These are phyloP conservation scores for Megalonaias nervosa DNA, from an alignment of 1,140 invertebrate species.

Conservation along the genomic window DNA sequence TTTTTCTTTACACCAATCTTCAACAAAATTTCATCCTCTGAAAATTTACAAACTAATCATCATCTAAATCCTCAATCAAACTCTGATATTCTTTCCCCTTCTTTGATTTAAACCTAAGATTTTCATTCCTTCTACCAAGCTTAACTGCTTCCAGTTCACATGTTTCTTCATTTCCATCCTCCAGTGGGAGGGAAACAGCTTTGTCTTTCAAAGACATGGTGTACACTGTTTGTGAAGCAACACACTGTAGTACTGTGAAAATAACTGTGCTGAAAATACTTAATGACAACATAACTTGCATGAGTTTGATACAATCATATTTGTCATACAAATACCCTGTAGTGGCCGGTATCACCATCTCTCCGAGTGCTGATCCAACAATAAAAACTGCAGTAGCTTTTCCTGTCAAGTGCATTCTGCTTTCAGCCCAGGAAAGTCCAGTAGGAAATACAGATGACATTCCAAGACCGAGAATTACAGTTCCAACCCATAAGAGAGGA, in stretches of 20 bases:
- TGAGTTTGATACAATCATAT: conserved; percentile 62
- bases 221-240: conserved; percentile 42
- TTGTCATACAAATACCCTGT: conserved; percentile 66
- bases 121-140: too few relatives aligned
- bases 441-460: conserved; percentile 74
- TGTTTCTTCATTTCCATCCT: conserved; percentile 2
- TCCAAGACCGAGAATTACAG: conserved; percentile 69
- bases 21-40: too few relatives aligned
- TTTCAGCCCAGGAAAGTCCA: conserved; percentile 72
- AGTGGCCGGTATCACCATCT: conserved; percentile 70
- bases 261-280: conserved; percentile 49
- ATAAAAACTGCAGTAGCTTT: conserved; percentile 73
- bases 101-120: too few relatives aligned
- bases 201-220: neutral
- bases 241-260: conserved; percentile 59
- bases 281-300: conserved; percentile 66
- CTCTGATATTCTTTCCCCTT: too few relatives aligned
- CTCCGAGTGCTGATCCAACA: conserved; percentile 72
- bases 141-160: too few relatives aligned
- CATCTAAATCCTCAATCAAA: too few relatives aligned
- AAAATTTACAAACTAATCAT: too few relatives aligned
- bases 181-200: conserved; percentile 42
- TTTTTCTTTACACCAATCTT: too few relatives aligned
- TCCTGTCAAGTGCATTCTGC: conserved; percentile 72
- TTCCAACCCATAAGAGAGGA: conserved; percentile 59